Percentiles rank a stretch among this genome's conserved stretches.
phyloP scores from a whole-genome alignment of 2,113 vertebrate species.

The Bufo gargarizans region DNA sequence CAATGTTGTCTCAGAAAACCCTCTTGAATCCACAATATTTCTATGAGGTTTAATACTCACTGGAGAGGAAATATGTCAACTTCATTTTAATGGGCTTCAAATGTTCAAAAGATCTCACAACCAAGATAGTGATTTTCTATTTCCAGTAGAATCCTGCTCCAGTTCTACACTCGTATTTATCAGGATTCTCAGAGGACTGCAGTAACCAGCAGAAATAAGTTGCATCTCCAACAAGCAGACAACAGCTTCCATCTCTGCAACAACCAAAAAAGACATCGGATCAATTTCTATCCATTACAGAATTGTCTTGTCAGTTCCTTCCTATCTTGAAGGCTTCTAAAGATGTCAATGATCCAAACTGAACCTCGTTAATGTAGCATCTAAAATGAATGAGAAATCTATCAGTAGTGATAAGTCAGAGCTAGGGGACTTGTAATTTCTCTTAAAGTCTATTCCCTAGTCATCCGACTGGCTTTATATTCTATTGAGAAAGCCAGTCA shows the following conservation, averaged over 20 bases:
- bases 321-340: background rate
- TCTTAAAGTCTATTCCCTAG: too few relatives aligned
- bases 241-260: background rate
- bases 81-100: conserved; percentile 46
- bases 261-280: background rate
- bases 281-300: background rate
- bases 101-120: conserved; percentile 43
- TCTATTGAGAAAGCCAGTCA: too few relatives aligned
- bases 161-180: background rate
- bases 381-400: too few relatives aligned
- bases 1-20: background rate
- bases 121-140: conserved; percentile 17
- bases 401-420: too few relatives aligned
- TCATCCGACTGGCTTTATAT: too few relatives aligned
- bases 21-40: conserved; percentile 11
- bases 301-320: background rate
- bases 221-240: background rate
- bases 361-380: background rate
- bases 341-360: background rate
- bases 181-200: background rate
- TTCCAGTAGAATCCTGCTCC: background rate
- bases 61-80: conserved; percentile 12
- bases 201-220: background rate
- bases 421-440: too few relatives aligned
- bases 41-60: conserved; percentile 8